Conservation (phyloP, 2,888 invertebrate species). For the Heteropelma amictum region DNA sequence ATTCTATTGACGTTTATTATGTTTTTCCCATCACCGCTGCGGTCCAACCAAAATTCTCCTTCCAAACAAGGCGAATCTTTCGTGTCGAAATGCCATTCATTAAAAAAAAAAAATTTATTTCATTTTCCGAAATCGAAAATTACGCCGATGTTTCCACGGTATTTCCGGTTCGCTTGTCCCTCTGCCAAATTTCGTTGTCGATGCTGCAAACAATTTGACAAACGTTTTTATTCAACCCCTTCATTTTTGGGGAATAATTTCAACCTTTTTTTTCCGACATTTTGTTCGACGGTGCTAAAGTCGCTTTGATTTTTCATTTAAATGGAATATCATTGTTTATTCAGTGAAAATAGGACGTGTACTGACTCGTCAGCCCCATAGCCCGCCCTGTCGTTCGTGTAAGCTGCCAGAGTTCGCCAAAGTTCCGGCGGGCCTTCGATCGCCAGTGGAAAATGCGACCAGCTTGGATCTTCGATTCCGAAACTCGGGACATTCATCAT, state of each 20-base stretch:
- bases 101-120: background rate
- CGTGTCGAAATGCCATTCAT: too few relatives aligned
- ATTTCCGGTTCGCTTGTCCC: constrained; percentile 65
- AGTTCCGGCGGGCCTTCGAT: constrained; percentile 73
- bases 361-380: constrained; percentile 66
- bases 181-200: constrained; percentile 69
- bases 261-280: too few relatives aligned
- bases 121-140: background rate
- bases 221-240: background rate
- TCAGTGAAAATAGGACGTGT: background rate
- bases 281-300: too few relatives aligned
- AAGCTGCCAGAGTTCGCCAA: constrained; percentile 72
- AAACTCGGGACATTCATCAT: constrained; percentile 51
- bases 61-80: too few relatives aligned
- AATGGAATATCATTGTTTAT: background rate
- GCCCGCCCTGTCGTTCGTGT: constrained; percentile 62
- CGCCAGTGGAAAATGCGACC: constrained; percentile 72
- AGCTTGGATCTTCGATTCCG: constrained; percentile 57
- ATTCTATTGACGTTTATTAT: too few relatives aligned
- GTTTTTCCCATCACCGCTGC: too few relatives aligned
- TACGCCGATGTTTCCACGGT: constrained; percentile 5
- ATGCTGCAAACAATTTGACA: constrained; percentile 54
- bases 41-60: too few relatives aligned
- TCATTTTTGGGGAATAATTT: background rate
- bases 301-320: too few relatives aligned